Evolutionary conservation across 2,888 invertebrate species (phyloP).

Genomic region (Podotricha telesiphe): DNA sequence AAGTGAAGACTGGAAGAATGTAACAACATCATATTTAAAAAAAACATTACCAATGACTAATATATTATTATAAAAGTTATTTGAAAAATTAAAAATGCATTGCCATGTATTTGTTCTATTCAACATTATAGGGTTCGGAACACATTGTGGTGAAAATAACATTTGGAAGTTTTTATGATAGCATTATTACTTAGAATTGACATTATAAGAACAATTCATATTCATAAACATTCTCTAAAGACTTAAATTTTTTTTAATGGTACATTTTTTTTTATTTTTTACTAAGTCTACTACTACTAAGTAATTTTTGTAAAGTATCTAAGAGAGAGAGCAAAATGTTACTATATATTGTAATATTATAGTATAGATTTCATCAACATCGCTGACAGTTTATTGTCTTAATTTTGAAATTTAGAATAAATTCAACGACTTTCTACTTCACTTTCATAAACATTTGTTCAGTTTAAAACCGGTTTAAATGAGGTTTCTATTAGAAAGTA

Average conservation of each 20-base stretch:
- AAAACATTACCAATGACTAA: no score
- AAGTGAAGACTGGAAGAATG: no score
- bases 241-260: not conserved
- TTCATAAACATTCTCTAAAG: constrained; percentile 18
- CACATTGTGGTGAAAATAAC: constrained; percentile 60
- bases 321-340: constrained; percentile 20
- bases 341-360: constrained; percentile 1
- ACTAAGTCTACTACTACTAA: not conserved
- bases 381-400: constrained; percentile 8
- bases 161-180: constrained; percentile 36
- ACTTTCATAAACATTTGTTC: not conserved
- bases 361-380: not conserved
- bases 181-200: constrained; percentile 6
- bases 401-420: not conserved
- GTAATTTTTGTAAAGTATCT: not conserved
- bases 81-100: constrained; percentile 1
- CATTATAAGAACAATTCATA: not conserved
- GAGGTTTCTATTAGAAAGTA: not conserved
- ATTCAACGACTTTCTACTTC: not conserved
- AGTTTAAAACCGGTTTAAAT: not conserved
- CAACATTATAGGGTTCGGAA: constrained; percentile 52
- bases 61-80: not conserved
- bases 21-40: no score
- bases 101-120: constrained; percentile 4
- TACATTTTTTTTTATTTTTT: not conserved